Percentiles rank a stretch among this genome's conserved stretches.
Conservation (phyloP, 2,888 invertebrate genomes). For the Andrena fulva region DNA sequence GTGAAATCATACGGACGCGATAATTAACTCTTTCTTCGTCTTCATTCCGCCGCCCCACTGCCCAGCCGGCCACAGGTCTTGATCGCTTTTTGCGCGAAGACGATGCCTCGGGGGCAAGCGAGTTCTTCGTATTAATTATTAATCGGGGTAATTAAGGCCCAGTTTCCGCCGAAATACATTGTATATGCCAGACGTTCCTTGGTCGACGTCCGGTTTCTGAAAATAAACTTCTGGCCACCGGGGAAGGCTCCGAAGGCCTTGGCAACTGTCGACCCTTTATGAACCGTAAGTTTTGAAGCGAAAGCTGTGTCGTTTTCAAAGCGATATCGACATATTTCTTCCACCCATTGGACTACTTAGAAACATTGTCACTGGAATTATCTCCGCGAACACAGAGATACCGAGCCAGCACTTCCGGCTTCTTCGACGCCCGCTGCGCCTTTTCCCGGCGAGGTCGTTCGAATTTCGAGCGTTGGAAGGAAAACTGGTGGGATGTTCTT, state of each 20-base stretch:
- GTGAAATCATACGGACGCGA: slow-evolving; percentile 45
- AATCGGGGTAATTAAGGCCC: slow-evolving; percentile 64
- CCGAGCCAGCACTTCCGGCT: background rate
- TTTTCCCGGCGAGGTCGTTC: background rate
- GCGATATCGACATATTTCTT: no score
- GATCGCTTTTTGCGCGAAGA: slow-evolving; percentile 32
- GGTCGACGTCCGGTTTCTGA: slow-evolving; percentile 23
- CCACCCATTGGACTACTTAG: no score
- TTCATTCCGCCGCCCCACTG: slow-evolving; percentile 1
- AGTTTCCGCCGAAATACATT: slow-evolving; percentile 23
- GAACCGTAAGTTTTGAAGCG: background rate
- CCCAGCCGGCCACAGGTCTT: background rate
- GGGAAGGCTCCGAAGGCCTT: background rate
- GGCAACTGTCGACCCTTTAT: background rate
- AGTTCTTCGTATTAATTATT: slow-evolving; percentile 43
- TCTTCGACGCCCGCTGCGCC: background rate
- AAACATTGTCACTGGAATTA: no score
- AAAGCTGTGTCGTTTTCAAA: no score
- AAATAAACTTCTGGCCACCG: slow-evolving; percentile 13
- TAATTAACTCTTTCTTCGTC: slow-evolving; percentile 56
- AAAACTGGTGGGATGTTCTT: slow-evolving; percentile 19
- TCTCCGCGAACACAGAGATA: no score
- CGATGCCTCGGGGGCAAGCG: slow-evolving; percentile 21
- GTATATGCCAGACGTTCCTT: background rate
- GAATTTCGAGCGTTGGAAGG: background rate